Conservation (phyloP, 2,888 invertebrate genomes). For the Endomychus coccineus region DNA sequence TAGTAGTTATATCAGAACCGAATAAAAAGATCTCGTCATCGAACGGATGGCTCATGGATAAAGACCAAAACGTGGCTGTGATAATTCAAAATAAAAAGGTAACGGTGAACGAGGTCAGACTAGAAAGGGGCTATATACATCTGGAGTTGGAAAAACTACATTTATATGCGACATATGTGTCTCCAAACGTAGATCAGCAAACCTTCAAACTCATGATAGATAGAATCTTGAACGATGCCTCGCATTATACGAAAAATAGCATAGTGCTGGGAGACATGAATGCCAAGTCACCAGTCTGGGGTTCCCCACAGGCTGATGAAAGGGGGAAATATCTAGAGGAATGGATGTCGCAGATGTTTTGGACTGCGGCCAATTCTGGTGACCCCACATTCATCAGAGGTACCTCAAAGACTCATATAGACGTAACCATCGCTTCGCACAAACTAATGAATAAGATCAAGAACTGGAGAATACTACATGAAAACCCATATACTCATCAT, state of each 20-base stretch:
- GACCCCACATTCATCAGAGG: conserved; percentile 4
- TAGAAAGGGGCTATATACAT: neutral
- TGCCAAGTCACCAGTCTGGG: conserved; percentile 6
- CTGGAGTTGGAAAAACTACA: neutral
- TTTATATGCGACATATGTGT: conserved; percentile 4
- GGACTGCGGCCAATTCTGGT: conserved; percentile 3
- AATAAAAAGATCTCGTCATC: too few relatives aligned
- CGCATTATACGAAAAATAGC: neutral
- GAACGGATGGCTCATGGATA: conserved; percentile 4
- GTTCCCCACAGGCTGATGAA: neutral
- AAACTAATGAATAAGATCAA: neutral
- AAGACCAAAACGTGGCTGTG: conserved; percentile 1
- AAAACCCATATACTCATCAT: conserved; percentile 6
- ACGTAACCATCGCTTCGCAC: conserved; percentile 2
- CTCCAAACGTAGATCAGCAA: conserved; percentile 1
- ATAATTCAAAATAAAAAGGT: neutral
- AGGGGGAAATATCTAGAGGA: conserved; percentile 5
- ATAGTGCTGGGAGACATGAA: conserved; percentile 5
- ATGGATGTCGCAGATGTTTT: conserved; percentile 3
- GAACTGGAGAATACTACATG: conserved; percentile 1
- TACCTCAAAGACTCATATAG: conserved; percentile 2
- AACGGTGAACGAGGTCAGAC: conserved; percentile 1
- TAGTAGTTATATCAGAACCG: too few relatives aligned
- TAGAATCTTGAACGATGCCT: neutral
- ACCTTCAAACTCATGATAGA: conserved; percentile 2